A percentile compares a stretch with the other conserved stretches of the same genome.
phyloP scores from a whole-genome alignment of 2,113 vertebrate species.

The Lontra canadensis region DNA sequence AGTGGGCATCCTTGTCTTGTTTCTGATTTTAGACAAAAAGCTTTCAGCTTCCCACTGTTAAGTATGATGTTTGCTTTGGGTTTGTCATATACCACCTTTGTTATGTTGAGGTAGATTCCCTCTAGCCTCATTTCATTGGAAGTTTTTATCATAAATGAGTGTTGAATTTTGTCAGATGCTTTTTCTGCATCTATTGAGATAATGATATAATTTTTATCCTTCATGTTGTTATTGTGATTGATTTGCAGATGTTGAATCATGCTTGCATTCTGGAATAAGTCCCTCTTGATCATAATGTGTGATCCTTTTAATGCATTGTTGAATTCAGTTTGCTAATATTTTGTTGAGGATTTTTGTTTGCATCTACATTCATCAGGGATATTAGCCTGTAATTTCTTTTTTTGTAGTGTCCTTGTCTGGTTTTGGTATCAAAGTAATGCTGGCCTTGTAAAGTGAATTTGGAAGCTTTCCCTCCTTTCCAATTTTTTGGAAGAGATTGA shows the following conservation, averaged over 20 bases:
- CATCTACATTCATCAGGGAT: background rate
- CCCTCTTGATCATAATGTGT: background rate
- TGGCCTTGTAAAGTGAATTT: background rate
- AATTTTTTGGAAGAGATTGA: background rate
- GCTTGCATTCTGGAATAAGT: background rate
- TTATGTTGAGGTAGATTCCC: background rate
- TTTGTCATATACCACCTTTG: background rate
- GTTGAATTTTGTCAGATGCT: background rate
- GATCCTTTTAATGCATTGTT: background rate
- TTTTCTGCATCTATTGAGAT: background rate
- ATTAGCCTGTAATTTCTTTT: background rate
- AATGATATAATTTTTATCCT: background rate
- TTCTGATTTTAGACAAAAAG: background rate
- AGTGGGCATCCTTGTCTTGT: background rate
- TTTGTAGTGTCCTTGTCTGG: background rate
- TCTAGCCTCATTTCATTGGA: background rate
- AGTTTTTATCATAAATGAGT: background rate
- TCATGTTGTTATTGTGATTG: background rate
- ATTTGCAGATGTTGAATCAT: background rate
- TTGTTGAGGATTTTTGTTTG: background rate
- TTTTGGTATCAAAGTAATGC: background rate
- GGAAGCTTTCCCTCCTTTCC: background rate
- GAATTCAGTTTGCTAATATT: background rate
- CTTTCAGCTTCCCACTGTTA: background rate
- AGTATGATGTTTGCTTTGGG: background rate